A percentile compares a stretch with the other conserved stretches of the same genome.
These are phyloP conservation scores for Tryphoninae sp. DNA, from an alignment of 2,888 invertebrate species.

Conservation along the genomic window DNA sequence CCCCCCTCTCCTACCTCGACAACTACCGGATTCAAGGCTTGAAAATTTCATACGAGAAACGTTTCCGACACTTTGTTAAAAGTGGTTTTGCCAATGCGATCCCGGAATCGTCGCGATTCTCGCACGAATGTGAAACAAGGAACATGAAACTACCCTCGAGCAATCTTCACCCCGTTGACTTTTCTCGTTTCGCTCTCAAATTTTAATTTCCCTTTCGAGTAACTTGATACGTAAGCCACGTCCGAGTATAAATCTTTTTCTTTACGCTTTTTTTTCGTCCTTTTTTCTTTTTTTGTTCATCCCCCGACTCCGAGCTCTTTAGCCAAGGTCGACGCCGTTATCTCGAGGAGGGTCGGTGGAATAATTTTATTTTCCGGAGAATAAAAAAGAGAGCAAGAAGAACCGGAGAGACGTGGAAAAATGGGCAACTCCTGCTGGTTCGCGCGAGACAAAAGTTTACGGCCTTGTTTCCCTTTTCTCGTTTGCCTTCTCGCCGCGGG, in stretches of 20 bases:
- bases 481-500: conserved; percentile 31
- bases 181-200: neutral
- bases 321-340: neutral
- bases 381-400: conserved; percentile 5
- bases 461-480: conserved; percentile 41
- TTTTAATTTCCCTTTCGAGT: too few species aligned
- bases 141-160: neutral
- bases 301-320: neutral
- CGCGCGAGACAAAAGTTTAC: conserved; percentile 49
- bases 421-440: conserved; percentile 15
- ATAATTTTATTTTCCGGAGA: conserved; percentile 44
- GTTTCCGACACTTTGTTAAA: neutral
- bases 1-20: neutral
- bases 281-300: neutral
- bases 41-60: neutral
- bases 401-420: conserved; percentile 32
- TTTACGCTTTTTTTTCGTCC: too few species aligned
- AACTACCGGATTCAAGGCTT: neutral
- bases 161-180: neutral
- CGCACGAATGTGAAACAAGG: neutral
- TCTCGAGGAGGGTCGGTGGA: neutral
- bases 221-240: too few species aligned
- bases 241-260: too few species aligned
- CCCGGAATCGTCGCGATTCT: neutral
- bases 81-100: neutral